A percentile compares a stretch with the other conserved stretches of the same genome.
Conservation (phyloP, 2,888 invertebrate genomes). For the Lathronympha strigana region DNA sequence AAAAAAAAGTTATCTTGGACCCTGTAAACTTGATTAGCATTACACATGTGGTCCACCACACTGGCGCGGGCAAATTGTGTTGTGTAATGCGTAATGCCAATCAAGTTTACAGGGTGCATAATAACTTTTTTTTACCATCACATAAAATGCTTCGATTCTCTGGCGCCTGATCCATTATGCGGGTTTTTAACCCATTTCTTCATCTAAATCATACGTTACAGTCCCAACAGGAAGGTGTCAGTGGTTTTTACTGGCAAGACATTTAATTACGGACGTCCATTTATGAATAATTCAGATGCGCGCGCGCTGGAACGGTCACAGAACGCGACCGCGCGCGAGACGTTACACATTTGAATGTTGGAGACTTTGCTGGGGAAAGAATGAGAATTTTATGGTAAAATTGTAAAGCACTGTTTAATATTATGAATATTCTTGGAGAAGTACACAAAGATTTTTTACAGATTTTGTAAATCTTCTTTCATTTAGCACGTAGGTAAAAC, state of each 20-base stretch:
- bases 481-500: too few relatives aligned
- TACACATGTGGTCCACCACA: too few relatives aligned
- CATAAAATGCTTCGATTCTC: conserved; percentile 39
- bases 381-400: conserved; percentile 3
- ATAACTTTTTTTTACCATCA: conserved; percentile 3
- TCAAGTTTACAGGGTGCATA: conserved; percentile 15
- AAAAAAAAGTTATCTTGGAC: too few relatives aligned
- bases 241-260: conserved; percentile 73
- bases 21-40: too few relatives aligned
- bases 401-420: neutral
- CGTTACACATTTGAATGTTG: conserved; percentile 40
- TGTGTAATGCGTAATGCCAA: neutral
- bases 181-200: conserved; percentile 42
- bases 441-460: too few relatives aligned
- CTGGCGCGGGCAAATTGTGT: too few relatives aligned
- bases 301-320: conserved; percentile 78
- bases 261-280: conserved; percentile 71
- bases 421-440: neutral
- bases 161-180: conserved; percentile 39
- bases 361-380: conserved; percentile 21
- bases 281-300: conserved; percentile 78
- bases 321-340: conserved; percentile 73
- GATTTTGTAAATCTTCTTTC: too few relatives aligned
- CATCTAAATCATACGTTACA: conserved; percentile 52
- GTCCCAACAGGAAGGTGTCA: conserved; percentile 74